Conservation (phyloP, 2,113 vertebrate genomes). For the Oryzias woworae region DNA sequence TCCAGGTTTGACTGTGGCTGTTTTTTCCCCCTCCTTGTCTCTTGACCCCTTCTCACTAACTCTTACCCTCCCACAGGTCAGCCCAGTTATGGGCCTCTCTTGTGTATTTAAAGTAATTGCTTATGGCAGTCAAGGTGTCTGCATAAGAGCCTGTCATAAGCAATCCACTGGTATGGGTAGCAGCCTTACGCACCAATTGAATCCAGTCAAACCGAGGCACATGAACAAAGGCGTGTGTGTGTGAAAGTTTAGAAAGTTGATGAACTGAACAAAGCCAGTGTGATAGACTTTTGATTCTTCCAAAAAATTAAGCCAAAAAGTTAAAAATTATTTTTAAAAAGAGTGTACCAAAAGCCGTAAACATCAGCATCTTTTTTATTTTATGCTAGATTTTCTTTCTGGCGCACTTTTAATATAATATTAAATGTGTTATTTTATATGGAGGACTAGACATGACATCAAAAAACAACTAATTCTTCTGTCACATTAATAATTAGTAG, state of each 20-base stretch:
- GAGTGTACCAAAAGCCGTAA: no score
- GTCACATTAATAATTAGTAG: no score
- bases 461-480: no score
- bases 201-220: constrained; percentile 60
- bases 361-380: no score
- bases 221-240: constrained; percentile 16
- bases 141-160: constrained; percentile 75
- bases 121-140: constrained; percentile 73
- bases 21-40: constrained; percentile 24
- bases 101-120: constrained; percentile 71
- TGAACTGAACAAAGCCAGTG: constrained; percentile 23
- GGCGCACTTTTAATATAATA: no score
- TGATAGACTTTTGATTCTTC: constrained; percentile 38
- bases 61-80: constrained; percentile 51
- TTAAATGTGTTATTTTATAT: no score
- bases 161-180: constrained; percentile 68
- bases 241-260: constrained; percentile 41
- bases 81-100: constrained; percentile 43
- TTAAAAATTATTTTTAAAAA: constrained; percentile 1
- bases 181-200: constrained; percentile 65
- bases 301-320: constrained; percentile 22
- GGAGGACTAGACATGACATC: no score
- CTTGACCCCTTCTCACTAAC: constrained; percentile 7
- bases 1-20: constrained; percentile 29
- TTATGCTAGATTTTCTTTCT: no score